Evolutionary conservation across 1,140 invertebrate species (phyloP).

Genomic region (Ceratina australensis): DNA sequence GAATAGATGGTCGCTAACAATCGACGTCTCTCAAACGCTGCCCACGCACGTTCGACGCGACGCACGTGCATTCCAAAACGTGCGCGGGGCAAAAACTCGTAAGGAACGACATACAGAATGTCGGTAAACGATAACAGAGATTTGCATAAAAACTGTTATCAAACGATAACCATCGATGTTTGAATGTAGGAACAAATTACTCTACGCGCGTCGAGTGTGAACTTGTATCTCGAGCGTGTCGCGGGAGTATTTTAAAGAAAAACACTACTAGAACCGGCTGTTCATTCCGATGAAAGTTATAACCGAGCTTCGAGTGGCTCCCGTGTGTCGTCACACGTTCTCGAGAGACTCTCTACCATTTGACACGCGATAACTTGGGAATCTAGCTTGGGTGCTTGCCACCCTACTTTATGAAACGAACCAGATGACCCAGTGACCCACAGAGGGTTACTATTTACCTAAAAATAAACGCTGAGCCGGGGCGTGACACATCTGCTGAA

Average conservation of each 20-base stretch:
- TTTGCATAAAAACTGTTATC: too few species aligned
- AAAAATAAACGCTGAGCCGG: too few species aligned
- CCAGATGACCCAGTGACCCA: constrained; percentile 14
- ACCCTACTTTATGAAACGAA: background rate
- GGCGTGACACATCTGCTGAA: too few species aligned
- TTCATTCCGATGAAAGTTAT: background rate
- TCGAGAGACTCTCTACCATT: background rate
- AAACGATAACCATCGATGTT: too few species aligned
- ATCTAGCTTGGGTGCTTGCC: background rate
- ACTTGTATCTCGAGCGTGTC: background rate
- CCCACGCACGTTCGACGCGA: background rate
- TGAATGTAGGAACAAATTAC: too few species aligned
- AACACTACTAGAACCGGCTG: background rate
- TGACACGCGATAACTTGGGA: background rate
- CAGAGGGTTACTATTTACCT: too few species aligned
- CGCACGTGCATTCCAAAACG: constrained; percentile 8
- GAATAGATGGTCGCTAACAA: background rate
- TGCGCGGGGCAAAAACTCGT: background rate
- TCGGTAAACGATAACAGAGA: too few species aligned
- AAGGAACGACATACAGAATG: background rate
- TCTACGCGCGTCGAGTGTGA: too few species aligned
- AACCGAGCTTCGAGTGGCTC: too few species aligned
- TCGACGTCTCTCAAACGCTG: constrained; percentile 2
- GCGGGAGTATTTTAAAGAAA: background rate
- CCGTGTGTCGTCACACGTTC: background rate